Conservation (phyloP, 2,888 invertebrate genomes). For the Phasia obesa region DNA sequence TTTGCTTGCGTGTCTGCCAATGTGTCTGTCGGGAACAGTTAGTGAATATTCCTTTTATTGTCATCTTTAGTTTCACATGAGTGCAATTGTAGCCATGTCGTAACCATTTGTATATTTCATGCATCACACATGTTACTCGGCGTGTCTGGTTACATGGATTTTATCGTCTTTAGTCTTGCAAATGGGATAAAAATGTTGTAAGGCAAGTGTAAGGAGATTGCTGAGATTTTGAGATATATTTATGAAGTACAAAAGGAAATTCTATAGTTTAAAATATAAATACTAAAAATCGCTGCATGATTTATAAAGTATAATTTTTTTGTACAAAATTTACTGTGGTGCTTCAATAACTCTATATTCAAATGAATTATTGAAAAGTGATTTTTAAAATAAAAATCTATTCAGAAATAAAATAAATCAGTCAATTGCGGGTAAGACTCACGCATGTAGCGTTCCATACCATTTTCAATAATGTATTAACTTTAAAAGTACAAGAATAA, state of each 20-base stretch:
- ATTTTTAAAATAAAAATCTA: too few species aligned
- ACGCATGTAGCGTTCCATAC: too few species aligned
- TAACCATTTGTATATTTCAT: slow-evolving; percentile 64
- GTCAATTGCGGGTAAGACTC: too few species aligned
- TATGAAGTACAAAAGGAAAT: neutral
- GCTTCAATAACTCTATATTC: too few species aligned
- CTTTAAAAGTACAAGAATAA: too few species aligned
- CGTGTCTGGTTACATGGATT: slow-evolving; percentile 52
- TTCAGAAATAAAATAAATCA: too few species aligned
- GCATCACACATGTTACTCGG: slow-evolving; percentile 65
- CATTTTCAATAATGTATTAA: too few species aligned
- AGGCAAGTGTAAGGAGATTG: slow-evolving; percentile 8
- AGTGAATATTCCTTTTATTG: slow-evolving; percentile 63
- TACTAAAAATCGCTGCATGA: slow-evolving; percentile 1
- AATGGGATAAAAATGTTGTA: slow-evolving; percentile 38
- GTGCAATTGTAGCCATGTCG: slow-evolving; percentile 66
- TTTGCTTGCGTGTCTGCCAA: slow-evolving; percentile 12
- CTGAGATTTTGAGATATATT: slow-evolving; percentile 35
- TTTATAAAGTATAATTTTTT: slow-evolving; percentile 15
- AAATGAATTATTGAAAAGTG: too few species aligned
- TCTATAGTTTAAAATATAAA: neutral
- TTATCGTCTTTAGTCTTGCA: slow-evolving; percentile 52
- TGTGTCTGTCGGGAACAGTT: slow-evolving; percentile 51
- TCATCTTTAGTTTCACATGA: slow-evolving; percentile 69
- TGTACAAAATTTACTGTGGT: too few species aligned